phyloP scores from a whole-genome alignment of 2,113 vertebrate species.

The Rhabdomys dilectus region DNA sequence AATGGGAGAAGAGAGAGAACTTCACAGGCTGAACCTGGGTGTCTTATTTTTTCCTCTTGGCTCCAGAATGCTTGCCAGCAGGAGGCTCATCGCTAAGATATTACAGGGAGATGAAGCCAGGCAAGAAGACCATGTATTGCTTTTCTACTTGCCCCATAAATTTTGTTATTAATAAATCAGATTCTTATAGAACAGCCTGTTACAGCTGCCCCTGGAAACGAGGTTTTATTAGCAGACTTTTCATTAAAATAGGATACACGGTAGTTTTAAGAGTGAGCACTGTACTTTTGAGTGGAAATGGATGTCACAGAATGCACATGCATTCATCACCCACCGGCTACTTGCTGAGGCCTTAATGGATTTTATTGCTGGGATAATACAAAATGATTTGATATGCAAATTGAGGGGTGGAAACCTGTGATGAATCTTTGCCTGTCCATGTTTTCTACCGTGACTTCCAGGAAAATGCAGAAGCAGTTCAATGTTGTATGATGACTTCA shows the following conservation, averaged over 20 bases:
- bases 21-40: constrained; percentile 31
- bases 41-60: constrained; percentile 78
- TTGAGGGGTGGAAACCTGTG: constrained; percentile 5
- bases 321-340: background rate
- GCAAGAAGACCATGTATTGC: constrained; percentile 67
- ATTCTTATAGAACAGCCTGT: constrained; percentile 72
- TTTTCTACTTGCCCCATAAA: constrained; percentile 74
- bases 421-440: background rate
- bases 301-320: background rate
- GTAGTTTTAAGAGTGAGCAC: constrained; percentile 65
- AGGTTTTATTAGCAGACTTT: constrained; percentile 58
- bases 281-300: background rate
- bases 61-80: constrained; percentile 73
- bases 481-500: background rate
- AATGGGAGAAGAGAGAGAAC: constrained; percentile 14
- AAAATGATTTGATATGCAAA: background rate
- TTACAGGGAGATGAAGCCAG: constrained; percentile 70
- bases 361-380: background rate
- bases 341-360: background rate
- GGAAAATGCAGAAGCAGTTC: background rate
- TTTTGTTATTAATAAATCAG: constrained; percentile 81
- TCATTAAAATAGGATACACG: constrained; percentile 53
- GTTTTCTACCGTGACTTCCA: background rate
- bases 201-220: constrained; percentile 54
- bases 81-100: constrained; percentile 77